Evolutionary conservation across 2,888 invertebrate genomes (phyloP), one percentile per base, ranked within the genome.

Genomic region (Ommatoiulus sabulosus): DNA sequence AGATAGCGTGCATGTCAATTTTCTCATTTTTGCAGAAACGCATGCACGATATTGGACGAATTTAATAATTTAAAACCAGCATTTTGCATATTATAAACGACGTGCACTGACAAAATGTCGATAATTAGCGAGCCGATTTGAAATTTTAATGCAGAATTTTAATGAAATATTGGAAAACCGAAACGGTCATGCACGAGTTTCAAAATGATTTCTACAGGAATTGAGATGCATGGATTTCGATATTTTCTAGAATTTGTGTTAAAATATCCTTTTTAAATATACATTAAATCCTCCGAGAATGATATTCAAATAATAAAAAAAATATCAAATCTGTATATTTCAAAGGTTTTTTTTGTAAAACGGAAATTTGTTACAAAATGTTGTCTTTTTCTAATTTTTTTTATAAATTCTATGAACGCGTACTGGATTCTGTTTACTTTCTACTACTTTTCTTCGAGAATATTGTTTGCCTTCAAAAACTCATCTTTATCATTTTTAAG

Each of bases 151-250:
- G 80, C 24, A 35, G 10, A 10, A 80, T 80, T 80, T 80, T 80
- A 80, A 35, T 35, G 35, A 35, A 80, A 24, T 24, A 72, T 80
- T 10, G 35, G 5, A 35, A 80, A 80, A 80, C 80, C 80, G 35
- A 43, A 80, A 80, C 80, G 80, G 80, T 80, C 80, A 80, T 80
- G 35, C 80, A 43, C 80, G 80, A 80, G 80, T 15, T 72, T 72
- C 10, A 15, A 24, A 80, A 35, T 35, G 80, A 80, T 80, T 80
- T 80, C 15, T 12, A 12, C 35, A 35, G 35, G 24, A 43, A 80
- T 35, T 80, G 35, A 15, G 15, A 4, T 24, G 35, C 15, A 80
- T 24, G 8, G 80, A 80, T 80, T 80, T 80, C 12, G 24, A 57
- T 52, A 52, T 52, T 57, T 17, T n/a, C n/a, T 48, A 1, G 12